These are phyloP conservation scores for Paradoxurus hermaphroditus DNA, from an alignment of 2,113 vertebrate species.

Conservation along the genomic window DNA sequence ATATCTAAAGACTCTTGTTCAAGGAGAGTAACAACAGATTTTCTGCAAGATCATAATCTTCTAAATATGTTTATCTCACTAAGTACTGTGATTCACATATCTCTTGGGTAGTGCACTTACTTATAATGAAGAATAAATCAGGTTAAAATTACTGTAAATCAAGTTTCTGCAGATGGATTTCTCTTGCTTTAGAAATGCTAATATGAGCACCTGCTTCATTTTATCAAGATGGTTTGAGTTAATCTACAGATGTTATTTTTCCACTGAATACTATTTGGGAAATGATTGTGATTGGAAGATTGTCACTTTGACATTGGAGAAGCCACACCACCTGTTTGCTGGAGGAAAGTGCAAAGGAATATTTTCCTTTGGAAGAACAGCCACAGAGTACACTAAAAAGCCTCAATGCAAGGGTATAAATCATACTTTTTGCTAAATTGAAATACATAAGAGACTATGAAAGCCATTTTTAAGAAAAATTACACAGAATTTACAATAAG, in stretches of 20 bases:
- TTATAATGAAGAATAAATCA: constrained; percentile 78
- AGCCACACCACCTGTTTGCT: neutral
- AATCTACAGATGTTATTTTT: constrained; percentile 49
- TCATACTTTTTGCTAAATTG: neutral
- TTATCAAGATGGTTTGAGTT: constrained; percentile 57
- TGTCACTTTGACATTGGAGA: constrained; percentile 54
- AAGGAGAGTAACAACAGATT: neutral
- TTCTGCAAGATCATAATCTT: constrained; percentile 48
- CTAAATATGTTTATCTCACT: constrained; percentile 68
- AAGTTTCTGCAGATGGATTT: constrained; percentile 55
- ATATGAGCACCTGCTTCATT: constrained; percentile 60
- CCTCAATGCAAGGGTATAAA: neutral
- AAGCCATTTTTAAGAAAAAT: neutral
- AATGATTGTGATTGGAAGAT: constrained; percentile 37
- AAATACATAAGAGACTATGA: neutral
- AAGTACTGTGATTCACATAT: constrained; percentile 51
- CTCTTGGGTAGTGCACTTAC: constrained; percentile 60
- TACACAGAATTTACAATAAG: neutral
- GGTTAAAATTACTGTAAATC: constrained; percentile 70
- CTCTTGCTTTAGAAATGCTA: constrained; percentile 66
- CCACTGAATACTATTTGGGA: constrained; percentile 25
- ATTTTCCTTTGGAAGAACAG: neutral
- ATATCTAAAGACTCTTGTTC: constrained; percentile 29
- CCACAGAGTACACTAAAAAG: neutral
- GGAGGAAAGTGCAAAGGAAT: neutral